These are phyloP conservation scores for Meloidogyne hapla DNA, from an alignment of 1,140 invertebrate species.

Conservation along the genomic window DNA sequence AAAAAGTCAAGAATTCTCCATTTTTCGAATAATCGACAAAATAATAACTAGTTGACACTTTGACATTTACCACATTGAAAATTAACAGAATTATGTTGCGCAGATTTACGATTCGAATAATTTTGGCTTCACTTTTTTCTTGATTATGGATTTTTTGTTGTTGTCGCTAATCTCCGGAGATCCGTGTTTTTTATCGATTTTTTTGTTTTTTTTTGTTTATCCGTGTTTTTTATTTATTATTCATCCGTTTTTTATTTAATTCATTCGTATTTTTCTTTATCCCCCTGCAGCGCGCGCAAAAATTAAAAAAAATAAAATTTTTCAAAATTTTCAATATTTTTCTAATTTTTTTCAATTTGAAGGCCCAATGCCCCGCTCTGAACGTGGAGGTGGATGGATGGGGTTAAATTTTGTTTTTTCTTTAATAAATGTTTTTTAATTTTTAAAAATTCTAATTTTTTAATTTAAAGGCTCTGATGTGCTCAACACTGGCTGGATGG, in stretches of 20 bases:
- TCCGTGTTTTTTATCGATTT: background rate
- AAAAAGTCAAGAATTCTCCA: no score
- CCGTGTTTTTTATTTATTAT: background rate
- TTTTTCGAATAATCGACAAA: no score
- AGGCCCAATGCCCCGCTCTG: background rate
- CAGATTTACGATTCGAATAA: no score
- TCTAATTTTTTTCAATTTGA: background rate
- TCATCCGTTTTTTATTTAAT: background rate
- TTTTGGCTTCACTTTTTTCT: no score
- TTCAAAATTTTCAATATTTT: background rate
- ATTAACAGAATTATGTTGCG: no score
- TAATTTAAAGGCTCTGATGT: background rate
- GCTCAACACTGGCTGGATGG: no score
- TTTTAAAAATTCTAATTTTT: no score
- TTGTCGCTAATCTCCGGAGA: background rate
- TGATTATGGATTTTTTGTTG: background rate
- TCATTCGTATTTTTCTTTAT: background rate
- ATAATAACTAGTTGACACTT: background rate
- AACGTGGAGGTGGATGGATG: no score
- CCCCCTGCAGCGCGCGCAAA: background rate
- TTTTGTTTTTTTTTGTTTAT: no score
- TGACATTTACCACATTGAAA: background rate
- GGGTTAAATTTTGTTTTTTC: no score
- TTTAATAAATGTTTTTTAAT: no score
- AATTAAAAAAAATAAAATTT: background rate